These are phyloP conservation scores for Lycocorax pyrrhopterus DNA, from an alignment of 2,113 vertebrate species.

Conservation along the genomic window DNA sequence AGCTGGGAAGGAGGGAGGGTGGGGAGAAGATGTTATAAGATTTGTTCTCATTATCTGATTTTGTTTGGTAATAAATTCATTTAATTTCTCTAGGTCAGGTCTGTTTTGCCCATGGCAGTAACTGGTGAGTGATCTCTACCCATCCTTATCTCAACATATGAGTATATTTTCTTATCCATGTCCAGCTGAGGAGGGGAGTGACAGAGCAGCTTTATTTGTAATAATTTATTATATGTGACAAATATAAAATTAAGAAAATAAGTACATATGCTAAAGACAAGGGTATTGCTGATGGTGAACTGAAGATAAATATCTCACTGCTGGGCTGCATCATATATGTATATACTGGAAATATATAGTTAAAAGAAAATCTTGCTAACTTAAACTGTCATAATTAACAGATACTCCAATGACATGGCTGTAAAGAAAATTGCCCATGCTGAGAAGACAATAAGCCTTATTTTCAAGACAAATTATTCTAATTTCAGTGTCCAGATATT, in stretches of 20 bases:
- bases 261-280: not conserved
- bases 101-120: not conserved
- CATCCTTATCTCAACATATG: fast-evolving
- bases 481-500: not conserved
- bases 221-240: not conserved
- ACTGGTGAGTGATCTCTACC: not conserved
- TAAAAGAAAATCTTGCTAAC: not conserved
- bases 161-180: not conserved
- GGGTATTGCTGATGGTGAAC: not conserved
- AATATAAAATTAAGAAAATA: not conserved
- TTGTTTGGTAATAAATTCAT: not conserved
- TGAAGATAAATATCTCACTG: not conserved
- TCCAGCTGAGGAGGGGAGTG: not conserved
- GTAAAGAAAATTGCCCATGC: not conserved
- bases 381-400: not conserved
- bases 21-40: not conserved
- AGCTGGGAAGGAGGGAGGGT: not conserved
- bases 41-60: not conserved
- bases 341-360: not conserved
- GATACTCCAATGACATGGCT: not conserved
- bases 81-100: not conserved
- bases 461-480: not conserved
- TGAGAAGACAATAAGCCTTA: not conserved
- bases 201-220: not conserved
- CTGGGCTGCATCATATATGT: not conserved